A percentile compares a stretch with the other conserved stretches of the same genome.
phyloP scores from a whole-genome alignment of 2,797 vertebrate genomes.

The Sebastes hopkinsi region DNA sequence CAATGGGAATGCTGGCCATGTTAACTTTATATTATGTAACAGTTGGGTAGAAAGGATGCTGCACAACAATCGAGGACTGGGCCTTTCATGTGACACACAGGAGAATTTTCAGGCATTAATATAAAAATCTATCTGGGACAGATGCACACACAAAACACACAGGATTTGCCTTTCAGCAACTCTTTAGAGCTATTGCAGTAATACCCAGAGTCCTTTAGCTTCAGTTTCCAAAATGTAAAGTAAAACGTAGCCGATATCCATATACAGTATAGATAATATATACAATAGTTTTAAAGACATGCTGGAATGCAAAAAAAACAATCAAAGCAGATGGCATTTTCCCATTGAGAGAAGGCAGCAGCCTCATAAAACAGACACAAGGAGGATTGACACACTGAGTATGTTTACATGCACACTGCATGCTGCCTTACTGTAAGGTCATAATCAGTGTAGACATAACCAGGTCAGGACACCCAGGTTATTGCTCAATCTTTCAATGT shows the following conservation, averaged over 20 bases:
- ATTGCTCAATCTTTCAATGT: not conserved
- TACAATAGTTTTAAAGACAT: conserved; percentile 61
- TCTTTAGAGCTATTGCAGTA: conserved; percentile 33
- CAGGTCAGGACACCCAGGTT: not conserved
- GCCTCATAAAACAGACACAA: conserved; percentile 50
- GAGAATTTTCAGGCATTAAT: conserved; percentile 17
- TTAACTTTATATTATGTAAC: not conserved
- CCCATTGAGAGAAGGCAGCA: conserved; percentile 23
- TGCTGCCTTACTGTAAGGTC: not conserved
- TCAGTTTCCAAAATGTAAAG: not conserved
- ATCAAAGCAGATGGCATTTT: conserved; percentile 51
- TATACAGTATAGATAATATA: not conserved
- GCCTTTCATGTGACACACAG: conserved; percentile 47
- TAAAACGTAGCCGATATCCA: not conserved
- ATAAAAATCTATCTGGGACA: conserved; percentile 22
- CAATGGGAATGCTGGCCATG: not conserved
- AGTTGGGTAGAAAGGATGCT: conserved; percentile 13
- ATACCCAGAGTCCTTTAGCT: not conserved
- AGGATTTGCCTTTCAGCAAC: conserved; percentile 51
- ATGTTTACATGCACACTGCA: conserved; percentile 54
- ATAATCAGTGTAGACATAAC: not conserved
- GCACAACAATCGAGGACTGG: conserved; percentile 35
- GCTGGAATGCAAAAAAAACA: conserved; percentile 55
- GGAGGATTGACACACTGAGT: conserved; percentile 34
- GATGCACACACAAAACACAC: conserved; percentile 40